These are phyloP conservation scores for Apocrypta bakeri DNA, from an alignment of 1,140 invertebrate genomes.

Conservation along the genomic window DNA sequence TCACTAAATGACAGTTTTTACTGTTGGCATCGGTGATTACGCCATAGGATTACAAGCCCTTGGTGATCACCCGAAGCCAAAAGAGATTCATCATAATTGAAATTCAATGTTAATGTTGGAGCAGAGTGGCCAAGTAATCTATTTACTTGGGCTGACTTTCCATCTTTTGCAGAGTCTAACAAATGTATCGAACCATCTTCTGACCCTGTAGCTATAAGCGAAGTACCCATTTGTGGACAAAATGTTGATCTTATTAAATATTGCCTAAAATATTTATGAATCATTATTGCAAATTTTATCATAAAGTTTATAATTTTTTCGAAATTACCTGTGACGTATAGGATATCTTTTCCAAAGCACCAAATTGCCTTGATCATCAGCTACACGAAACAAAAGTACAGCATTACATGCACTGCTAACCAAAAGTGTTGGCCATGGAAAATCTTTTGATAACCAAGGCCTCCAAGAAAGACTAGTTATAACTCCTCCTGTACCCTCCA, in stretches of 20 bases:
- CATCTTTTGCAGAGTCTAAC: conserved; percentile 85
- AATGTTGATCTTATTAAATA: conserved; percentile 84
- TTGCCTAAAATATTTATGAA: conserved; percentile 61
- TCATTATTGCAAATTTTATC: not conserved
- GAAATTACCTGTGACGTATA: conserved; percentile 71
- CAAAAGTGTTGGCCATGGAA: conserved; percentile 84
- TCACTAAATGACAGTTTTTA: conserved; percentile 25
- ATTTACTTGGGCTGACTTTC: conserved; percentile 83
- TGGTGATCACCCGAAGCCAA: conserved; percentile 89
- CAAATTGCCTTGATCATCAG: conserved; percentile 66
- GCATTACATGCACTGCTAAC: conserved; percentile 86
- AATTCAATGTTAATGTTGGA: conserved; percentile 87
- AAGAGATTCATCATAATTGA: conserved; percentile 93
- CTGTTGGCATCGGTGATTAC: conserved; percentile 65
- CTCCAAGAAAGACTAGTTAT: conserved; percentile 86
- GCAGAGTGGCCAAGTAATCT: conserved; percentile 90
- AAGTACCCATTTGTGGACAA: conserved; percentile 80
- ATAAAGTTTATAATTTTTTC: not conserved
- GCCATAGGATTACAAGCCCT: conserved; percentile 91
- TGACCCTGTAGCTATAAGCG: conserved; percentile 84
- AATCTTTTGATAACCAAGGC: conserved; percentile 87
- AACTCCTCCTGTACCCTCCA: conserved; percentile 77
- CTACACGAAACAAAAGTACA: conserved; percentile 77
- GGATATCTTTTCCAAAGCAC: conserved; percentile 72
- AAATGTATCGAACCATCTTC: conserved; percentile 92